Evolutionary conservation across 2,797 vertebrate species (phyloP), one percentile per base, ranked within the genome.

Genomic region (Peromyscus melanophrys): DNA sequence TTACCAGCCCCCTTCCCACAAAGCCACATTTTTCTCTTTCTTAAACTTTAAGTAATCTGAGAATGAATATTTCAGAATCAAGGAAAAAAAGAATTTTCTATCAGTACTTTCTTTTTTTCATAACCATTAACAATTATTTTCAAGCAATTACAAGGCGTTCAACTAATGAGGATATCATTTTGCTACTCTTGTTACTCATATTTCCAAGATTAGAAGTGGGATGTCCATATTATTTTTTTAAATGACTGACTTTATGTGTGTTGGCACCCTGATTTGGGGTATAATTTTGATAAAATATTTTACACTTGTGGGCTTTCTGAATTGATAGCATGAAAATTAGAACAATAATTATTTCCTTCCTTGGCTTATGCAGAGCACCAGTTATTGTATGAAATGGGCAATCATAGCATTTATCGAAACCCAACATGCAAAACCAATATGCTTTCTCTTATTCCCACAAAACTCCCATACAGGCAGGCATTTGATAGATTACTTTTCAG

Each of bases 321-420:
- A 27, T 76, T 16, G 67, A 1, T 90, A 52, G 69, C 8, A 80
- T 52, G 40, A 88, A 67, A 94, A 90, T 85, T 73, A 69, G 23
- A 75, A 88, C 1, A 81, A 52, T 90, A 65, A 88, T 73, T 46
- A 59, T 76, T 85, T 76, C 52, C 23, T 71, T 85, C 14, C 37
- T 90, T 90, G 46, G 4, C 11, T 71, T 55, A 1, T 59, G 80
- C 31, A 88, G 6, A 76, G 2, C 34, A 87, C 25, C 71, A 34
- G 77, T 55, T 82, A 78, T 34, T 27, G 10, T 31, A 49, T 75
- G 31, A 81, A 76, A 77, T 95, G 71, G 78, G 29, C 37, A 88
- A 71, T 83, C 69, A 34, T 59, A 52, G 19, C 31, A 78, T 69
- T 92, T 94, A 67, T 78, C 81, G 37, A 90, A 84, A 94, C 65